phyloP scores from a whole-genome alignment of 1,140 invertebrate genomes.

The Triops longicaudatus region DNA sequence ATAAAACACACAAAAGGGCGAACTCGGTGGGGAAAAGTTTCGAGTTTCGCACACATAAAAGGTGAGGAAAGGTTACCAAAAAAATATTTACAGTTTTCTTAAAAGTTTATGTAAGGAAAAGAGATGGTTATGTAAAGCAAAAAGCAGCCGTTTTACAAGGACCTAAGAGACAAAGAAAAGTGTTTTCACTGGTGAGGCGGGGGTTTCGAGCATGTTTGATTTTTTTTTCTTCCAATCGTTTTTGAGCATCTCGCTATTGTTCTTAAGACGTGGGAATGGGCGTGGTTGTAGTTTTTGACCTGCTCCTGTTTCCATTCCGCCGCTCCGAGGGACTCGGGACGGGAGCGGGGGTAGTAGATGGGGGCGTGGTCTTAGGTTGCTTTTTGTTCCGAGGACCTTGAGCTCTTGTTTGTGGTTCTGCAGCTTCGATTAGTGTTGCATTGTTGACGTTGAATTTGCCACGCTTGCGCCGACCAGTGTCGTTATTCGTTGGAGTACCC shows the following conservation, averaged over 20 bases:
- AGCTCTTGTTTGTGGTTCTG: neutral
- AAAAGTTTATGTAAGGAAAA: neutral
- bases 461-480: neutral
- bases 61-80: neutral
- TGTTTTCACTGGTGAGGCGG: neutral
- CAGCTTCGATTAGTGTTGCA: neutral
- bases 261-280: neutral
- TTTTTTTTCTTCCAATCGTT: neutral
- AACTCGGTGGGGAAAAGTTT: neutral
- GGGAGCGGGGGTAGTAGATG: neutral
- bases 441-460: neutral
- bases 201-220: neutral
- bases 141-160: neutral
- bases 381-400: neutral
- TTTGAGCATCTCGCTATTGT: no score
- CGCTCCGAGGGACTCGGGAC: neutral
- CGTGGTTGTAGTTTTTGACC: neutral
- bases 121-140: conserved; percentile 10
- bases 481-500: neutral
- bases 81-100: neutral
- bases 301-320: neutral
- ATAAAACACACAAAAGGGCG: neutral
- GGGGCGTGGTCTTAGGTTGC: neutral
- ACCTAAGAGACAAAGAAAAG: neutral
- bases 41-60: neutral